These are phyloP conservation scores for Drosophila setifemur DNA, from an alignment of 1,140 invertebrate species.

Conservation along the genomic window DNA sequence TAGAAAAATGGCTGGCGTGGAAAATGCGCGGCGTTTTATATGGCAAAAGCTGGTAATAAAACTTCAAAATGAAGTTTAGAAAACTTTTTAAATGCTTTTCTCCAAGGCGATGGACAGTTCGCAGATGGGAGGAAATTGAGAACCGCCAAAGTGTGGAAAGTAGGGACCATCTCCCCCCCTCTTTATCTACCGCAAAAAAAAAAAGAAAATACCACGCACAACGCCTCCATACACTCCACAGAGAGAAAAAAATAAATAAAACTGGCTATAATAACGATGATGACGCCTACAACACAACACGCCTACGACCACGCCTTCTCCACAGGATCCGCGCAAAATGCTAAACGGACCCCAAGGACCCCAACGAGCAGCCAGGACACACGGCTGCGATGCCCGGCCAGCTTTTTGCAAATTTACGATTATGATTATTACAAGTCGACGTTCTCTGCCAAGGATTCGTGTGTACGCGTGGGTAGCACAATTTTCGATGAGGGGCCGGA, in stretches of 20 bases:
- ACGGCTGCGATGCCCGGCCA: conserved; percentile 39
- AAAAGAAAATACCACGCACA: conserved; percentile 1
- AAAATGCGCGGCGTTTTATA: conserved; percentile 33
- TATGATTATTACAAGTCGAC: conserved; percentile 82
- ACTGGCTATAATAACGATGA: conserved; percentile 72
- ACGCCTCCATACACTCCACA: neutral
- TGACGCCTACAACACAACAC: conserved; percentile 62
- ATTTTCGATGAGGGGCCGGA: neutral
- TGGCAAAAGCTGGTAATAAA: conserved; percentile 65
- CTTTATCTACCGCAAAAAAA: neutral
- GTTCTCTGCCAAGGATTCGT: conserved; percentile 46
- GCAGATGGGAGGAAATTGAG: neutral
- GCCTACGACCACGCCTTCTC: conserved; percentile 15
- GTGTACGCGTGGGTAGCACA: conserved; percentile 14
- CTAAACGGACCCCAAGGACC: conserved; percentile 78
- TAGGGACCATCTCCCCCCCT: neutral
- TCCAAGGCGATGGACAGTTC: conserved; percentile 26
- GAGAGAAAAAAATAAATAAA: conserved; percentile 35
- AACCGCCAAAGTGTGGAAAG: neutral
- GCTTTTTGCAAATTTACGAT: conserved; percentile 81
- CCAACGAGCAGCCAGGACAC: conserved; percentile 8
- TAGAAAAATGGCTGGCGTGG: neutral
- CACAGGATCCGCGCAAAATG: conserved; percentile 54
- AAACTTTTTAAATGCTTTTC: conserved; percentile 74
- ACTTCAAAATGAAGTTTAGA: conserved; percentile 79